Evolutionary conservation across 2,113 vertebrate genomes (phyloP).

Genomic region (Polypterus bichir): DNA sequence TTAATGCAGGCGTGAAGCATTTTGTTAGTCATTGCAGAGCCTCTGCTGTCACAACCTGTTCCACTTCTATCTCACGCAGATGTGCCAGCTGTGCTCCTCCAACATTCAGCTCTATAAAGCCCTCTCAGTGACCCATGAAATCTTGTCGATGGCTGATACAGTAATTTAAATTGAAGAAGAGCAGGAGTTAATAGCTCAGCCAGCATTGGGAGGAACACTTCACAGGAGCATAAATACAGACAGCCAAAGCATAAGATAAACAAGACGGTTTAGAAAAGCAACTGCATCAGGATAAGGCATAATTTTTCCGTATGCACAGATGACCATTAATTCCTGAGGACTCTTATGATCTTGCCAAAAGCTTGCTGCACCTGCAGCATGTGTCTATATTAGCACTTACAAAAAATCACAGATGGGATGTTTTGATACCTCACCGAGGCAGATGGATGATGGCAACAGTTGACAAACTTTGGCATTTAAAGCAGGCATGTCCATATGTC

Average conservation of each 20-base stretch:
- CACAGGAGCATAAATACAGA: constrained; percentile 7
- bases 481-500: neutral
- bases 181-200: constrained; percentile 2
- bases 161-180: constrained; percentile 6
- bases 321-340: constrained; percentile 6
- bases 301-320: constrained; percentile 7
- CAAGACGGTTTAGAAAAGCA: constrained; percentile 1
- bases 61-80: constrained; percentile 7
- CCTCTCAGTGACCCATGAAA: constrained; percentile 5
- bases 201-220: neutral
- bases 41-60: constrained; percentile 14
- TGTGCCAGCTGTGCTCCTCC: constrained; percentile 3
- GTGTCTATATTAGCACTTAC: neutral
- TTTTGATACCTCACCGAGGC: constrained; percentile 7
- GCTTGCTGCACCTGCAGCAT: constrained; percentile 4
- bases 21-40: neutral
- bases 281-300: neutral
- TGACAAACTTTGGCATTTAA: constrained; percentile 10
- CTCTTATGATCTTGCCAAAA: constrained; percentile 4
- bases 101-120: constrained; percentile 5
- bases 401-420: constrained; percentile 9
- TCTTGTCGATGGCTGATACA: constrained; percentile 7
- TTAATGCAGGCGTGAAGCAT: neutral
- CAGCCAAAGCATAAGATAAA: neutral
- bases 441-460: constrained; percentile 9